Evolutionary conservation across 2,888 invertebrate genomes (phyloP).

Genomic region (Iphiclides podalirius): DNA sequence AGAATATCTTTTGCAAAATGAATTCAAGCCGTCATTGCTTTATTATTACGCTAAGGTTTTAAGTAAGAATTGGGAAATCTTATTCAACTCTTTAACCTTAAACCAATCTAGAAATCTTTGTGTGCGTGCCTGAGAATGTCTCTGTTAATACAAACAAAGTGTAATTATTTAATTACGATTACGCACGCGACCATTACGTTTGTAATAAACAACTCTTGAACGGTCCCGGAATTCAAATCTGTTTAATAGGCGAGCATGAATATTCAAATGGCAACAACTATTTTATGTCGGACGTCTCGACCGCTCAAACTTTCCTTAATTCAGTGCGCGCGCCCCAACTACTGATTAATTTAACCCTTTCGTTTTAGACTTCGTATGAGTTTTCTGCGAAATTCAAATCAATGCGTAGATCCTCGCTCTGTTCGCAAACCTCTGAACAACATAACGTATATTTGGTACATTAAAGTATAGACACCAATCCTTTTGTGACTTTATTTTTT

Average conservation of each 20-base stretch:
- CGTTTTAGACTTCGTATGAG: constrained; percentile 15
- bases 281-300: constrained; percentile 18
- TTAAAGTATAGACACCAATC: too few species aligned
- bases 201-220: constrained; percentile 11
- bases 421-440: not conserved
- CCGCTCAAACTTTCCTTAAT: constrained; percentile 24
- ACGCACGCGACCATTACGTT: constrained; percentile 9
- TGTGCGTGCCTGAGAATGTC: too few species aligned
- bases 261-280: constrained; percentile 25
- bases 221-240: constrained; percentile 7
- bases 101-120: too few species aligned
- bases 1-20: too few species aligned
- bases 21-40: too few species aligned
- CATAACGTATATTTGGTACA: not conserved
- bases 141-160: too few species aligned
- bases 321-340: constrained; percentile 20
- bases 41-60: too few species aligned
- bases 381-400: constrained; percentile 18
- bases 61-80: too few species aligned
- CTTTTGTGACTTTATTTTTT: too few species aligned
- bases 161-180: constrained; percentile 13
- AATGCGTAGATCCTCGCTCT: constrained; percentile 1
- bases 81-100: too few species aligned
- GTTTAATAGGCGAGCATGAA: constrained; percentile 25
- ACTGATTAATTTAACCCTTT: constrained; percentile 26